Percentiles rank a stretch among this genome's conserved stretches.
phyloP scores from a whole-genome alignment of 2,113 vertebrate species.

The Acinonyx jubatus region DNA sequence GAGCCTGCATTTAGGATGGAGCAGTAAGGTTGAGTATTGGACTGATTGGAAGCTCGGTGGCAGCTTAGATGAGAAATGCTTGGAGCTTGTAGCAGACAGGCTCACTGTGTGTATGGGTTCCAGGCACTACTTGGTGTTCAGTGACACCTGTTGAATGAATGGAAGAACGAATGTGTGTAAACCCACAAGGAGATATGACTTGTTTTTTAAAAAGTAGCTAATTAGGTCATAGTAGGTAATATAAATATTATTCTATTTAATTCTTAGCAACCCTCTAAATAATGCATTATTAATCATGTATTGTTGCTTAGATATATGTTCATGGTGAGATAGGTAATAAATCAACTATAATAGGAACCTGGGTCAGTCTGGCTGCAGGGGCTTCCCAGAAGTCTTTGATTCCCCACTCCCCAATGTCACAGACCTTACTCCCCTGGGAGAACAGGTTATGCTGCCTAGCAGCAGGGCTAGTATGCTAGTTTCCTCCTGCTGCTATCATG shows the following conservation, averaged over 20 bases:
- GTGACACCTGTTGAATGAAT: background rate
- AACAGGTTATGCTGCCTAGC: background rate
- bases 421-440: background rate
- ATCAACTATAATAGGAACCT: background rate
- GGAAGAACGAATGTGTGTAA: background rate
- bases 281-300: background rate
- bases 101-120: background rate
- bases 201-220: background rate
- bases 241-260: background rate
- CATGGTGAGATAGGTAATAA: conserved; percentile 15
- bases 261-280: conserved; percentile 37
- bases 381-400: conserved; percentile 1
- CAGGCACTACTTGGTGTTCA: background rate
- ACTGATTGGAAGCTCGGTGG: background rate
- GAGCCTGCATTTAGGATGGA: background rate
- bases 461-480: background rate
- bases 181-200: background rate
- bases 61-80: background rate
- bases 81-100: background rate
- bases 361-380: background rate
- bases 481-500: background rate
- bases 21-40: background rate
- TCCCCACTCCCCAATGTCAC: background rate
- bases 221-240: background rate
- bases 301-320: conserved; percentile 16